Base-by-base conservation (phyloP, 2,113 vertebrate species). In the Chascanopsetta lugubris region DNA sequence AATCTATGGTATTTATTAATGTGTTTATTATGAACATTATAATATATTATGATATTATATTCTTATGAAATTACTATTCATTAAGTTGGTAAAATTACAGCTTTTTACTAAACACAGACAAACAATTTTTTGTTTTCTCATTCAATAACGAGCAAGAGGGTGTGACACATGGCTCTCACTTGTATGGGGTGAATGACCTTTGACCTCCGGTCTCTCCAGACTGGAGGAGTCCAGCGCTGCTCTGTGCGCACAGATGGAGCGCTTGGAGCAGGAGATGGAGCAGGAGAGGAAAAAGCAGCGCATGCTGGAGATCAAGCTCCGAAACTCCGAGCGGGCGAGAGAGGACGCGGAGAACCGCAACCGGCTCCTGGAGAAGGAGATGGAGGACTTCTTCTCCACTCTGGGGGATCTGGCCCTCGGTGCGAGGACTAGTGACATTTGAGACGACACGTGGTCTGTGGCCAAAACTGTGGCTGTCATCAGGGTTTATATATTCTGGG, bases 311-410 rank as follows among this genome's bases (percentile, higher is more conserved):
- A 99, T 98, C 78, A 97, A 95, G 84, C 88, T 99, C 24, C 90
- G 95, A 22, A 99, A 99, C 90, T 95, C 95, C 0, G 97, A 98
- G 69, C 88, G 96, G 0, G 97, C 95, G 0, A 92, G 95, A 0
- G 93, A 96, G 69, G 95, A 98, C 0, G 97, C 96, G 0, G 96
- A 97, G 82, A 94, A 93, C 57, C 94, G 97, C 36, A 99, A 98
- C 86, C 89, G 80, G 13, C 93, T 97, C 15, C 89, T 99, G 57
- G 96, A 99, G 89, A 94, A 91, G 68, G 97, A 99, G 75, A 99
- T 98, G 97, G 97, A 98, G 82, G 94, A 95, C 42, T 98, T 99
- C 75, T 99, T 99, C 61, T 92, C 94, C 29, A 97, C 96, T 0
- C 85, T 99, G 51, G 96, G 95, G 12, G 94, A 92, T 80, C 85